These are phyloP conservation scores for Botia almorhae DNA, from an alignment of 2,797 vertebrate genomes.

Conservation along the genomic window DNA sequence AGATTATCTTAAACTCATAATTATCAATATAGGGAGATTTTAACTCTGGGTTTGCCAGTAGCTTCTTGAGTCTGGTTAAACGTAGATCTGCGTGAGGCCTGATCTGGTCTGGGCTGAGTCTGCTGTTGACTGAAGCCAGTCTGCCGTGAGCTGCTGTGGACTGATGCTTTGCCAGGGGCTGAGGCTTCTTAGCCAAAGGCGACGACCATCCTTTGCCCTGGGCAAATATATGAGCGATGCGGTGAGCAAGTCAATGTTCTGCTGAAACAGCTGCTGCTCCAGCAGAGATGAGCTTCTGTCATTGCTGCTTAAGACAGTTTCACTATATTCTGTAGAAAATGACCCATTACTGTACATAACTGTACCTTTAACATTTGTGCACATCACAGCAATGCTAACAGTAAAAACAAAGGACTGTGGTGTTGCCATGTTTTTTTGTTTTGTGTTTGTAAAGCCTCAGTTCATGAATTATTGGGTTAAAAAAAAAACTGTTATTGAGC, in stretches of 20 bases:
- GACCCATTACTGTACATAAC: background rate
- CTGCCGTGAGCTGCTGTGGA: slow-evolving; percentile 35
- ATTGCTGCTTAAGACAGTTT: background rate
- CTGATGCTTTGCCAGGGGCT: slow-evolving; percentile 49
- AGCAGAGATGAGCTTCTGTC: background rate
- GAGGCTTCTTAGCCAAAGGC: slow-evolving; percentile 44
- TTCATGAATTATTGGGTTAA: too few species aligned
- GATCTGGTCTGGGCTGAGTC: slow-evolving; percentile 13
- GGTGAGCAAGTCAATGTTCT: background rate
- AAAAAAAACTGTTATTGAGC: too few species aligned
- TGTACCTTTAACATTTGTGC: too few species aligned
- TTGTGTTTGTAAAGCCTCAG: too few species aligned
- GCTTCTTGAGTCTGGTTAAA: background rate
- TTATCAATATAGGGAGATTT: background rate
- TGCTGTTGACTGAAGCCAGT: slow-evolving; percentile 38
- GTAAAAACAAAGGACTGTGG: too few species aligned
- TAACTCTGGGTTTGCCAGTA: background rate
- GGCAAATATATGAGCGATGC: slow-evolving; percentile 35
- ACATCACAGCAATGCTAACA: too few species aligned
- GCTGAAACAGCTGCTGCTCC: slow-evolving; percentile 13
- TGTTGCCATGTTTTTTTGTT: too few species aligned
- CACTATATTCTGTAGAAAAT: background rate
- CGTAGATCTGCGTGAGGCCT: slow-evolving; percentile 4
- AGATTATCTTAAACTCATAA: background rate
- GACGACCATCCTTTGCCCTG: slow-evolving; percentile 48